Base-by-base conservation (phyloP, 2,797 vertebrate species). In the Mycteria americana region DNA sequence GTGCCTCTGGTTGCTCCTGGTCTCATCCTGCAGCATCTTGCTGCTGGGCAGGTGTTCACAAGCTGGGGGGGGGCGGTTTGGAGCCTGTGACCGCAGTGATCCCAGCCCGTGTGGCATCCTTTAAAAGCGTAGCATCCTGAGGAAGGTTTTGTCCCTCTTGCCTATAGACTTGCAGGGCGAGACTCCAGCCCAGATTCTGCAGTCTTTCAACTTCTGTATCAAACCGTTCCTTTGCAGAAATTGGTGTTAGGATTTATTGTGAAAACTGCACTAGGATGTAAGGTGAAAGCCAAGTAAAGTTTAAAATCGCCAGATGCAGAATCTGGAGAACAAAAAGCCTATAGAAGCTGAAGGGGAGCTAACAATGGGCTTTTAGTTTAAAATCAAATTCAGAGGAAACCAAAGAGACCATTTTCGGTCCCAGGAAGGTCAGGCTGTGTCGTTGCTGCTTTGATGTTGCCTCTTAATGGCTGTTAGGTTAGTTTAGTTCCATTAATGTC, bases 371-470 rank as follows among this genome's bases (percentile, higher is more conserved):
- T 92, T 91, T 92, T 53, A 70, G 76, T 79, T 81, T 69, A 14
- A 77, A 84, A 74, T 46, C 74, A 60, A 81, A 81, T 73, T 84
- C 69, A 74, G 91, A 73, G 43, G 70, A 73, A 93, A 77, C 62
- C 37, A 19, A 6, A 86, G 59, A 75, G 82, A 48, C n/a, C 23
- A 6, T 69, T 92, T 65, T 74, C 0, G 1, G 60, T 69, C 60
- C 31, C 25, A 60, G 50, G 37, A 62, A 92, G 65, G 82, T 74
- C 89, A 64, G 56, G n/a, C 53, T 85, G 48, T 59, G 24, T 43
- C 8, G 0, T 27, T 89, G 33, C 35, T 69, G 35, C 75, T 85
- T 85, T 74, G 75, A 48, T 50, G 56, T 54, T 78, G 37, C 43
- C n/a, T 81, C 33, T 48, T 67, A 57, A 31, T n/a, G 62, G 70